These are phyloP conservation scores for Lophius americanus DNA, from an alignment of 2,797 vertebrate genomes.

Conservation along the genomic window DNA sequence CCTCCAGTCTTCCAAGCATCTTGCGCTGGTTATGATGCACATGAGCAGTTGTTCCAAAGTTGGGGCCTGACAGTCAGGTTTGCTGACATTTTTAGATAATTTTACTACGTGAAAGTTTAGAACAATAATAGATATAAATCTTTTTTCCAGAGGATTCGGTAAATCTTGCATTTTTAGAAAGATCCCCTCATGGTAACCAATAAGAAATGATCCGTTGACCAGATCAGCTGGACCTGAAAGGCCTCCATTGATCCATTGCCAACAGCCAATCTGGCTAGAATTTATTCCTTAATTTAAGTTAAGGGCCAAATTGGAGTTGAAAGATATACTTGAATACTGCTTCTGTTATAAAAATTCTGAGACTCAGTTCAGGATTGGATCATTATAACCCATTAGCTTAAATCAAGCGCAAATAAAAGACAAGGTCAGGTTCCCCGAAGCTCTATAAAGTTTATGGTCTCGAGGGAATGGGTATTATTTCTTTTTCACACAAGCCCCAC, in stretches of 20 bases:
- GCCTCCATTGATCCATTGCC: constrained; percentile 22
- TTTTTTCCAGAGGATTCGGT: constrained; percentile 13
- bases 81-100: background rate
- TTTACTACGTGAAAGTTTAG: constrained; percentile 1
- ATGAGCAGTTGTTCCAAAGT: constrained; percentile 20
- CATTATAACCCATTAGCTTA: constrained; percentile 44
- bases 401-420: constrained; percentile 41
- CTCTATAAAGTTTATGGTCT: constrained; percentile 25
- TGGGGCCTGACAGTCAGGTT: constrained; percentile 4
- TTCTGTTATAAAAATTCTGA: constrained; percentile 43
- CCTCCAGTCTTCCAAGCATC: constrained; percentile 16
- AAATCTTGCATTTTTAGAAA: constrained; percentile 29
- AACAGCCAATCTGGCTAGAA: constrained; percentile 22
- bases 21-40: constrained; percentile 5
- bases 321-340: constrained; percentile 36
- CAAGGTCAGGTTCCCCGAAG: constrained; percentile 33
- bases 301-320: constrained; percentile 40
- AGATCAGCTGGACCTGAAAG: constrained; percentile 28
- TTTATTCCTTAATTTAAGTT: constrained; percentile 39
- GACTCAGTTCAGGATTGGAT: constrained; percentile 37
- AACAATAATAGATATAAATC: constrained; percentile 12
- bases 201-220: constrained; percentile 39
- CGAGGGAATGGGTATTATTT: constrained; percentile 17
- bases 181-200: constrained; percentile 8
- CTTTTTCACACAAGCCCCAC: constrained; percentile 3